These are phyloP conservation scores for Bembecia ichneumoniformis DNA, from an alignment of 2,888 invertebrate species.

Conservation along the genomic window DNA sequence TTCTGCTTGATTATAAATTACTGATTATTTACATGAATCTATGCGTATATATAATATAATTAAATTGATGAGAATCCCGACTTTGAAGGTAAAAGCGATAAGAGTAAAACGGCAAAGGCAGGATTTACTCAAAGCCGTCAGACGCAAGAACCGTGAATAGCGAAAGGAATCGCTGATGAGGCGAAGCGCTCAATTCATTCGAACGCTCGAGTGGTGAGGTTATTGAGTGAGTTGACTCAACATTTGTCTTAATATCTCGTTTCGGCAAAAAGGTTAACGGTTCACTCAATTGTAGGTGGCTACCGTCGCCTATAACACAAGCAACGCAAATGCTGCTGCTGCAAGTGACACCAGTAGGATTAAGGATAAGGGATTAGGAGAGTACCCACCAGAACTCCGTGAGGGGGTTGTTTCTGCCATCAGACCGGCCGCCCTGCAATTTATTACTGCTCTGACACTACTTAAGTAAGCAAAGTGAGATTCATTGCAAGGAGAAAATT, in stretches of 20 bases:
- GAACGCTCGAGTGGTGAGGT: not conserved
- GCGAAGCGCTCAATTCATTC: not conserved
- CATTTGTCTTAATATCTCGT: too few species aligned
- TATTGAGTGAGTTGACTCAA: not conserved
- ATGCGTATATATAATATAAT: too few species aligned
- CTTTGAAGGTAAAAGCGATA: not conserved
- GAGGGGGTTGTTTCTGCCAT: too few species aligned
- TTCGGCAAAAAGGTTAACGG: not conserved
- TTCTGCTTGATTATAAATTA: not conserved
- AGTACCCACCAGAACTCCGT: not conserved
- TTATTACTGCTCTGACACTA: too few species aligned
- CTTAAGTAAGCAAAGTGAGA: too few species aligned
- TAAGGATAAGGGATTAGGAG: too few species aligned
- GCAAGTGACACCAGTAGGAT: not conserved
- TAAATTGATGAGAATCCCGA: too few species aligned
- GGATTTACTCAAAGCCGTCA: not conserved
- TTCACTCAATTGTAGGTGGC: not conserved
- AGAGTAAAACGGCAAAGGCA: not conserved
- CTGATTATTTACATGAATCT: too few species aligned
- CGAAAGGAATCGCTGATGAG: constrained; percentile 53
- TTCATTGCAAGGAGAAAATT: too few species aligned
- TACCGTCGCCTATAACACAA: too few species aligned
- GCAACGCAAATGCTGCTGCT: too few species aligned
- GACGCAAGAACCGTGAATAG: constrained; percentile 4
- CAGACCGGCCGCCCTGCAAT: not conserved